phyloP scores from a whole-genome alignment of 2,113 vertebrate genomes.

The Tragelaphus imberbis region DNA sequence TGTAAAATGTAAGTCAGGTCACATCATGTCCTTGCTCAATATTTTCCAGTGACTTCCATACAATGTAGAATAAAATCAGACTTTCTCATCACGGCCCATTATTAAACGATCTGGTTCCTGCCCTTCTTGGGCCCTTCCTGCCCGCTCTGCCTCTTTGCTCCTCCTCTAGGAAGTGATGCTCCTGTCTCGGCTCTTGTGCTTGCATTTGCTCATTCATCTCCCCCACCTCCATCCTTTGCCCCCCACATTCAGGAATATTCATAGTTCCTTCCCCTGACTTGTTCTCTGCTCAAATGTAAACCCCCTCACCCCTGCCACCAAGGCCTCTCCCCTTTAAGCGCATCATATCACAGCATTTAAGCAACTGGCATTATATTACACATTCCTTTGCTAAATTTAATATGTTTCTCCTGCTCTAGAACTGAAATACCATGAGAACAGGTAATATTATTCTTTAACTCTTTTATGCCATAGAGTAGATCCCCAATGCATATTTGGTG shows the following conservation, averaged over 20 bases:
- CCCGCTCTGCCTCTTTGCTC: neutral
- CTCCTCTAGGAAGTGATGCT: neutral
- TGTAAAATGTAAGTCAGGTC: neutral
- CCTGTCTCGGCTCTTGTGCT: neutral
- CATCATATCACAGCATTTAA: neutral
- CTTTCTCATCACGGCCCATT: neutral
- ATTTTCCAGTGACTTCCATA: neutral
- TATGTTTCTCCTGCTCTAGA: neutral
- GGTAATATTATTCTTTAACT: neutral
- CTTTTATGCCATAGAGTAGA: neutral
- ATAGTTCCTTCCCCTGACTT: neutral
- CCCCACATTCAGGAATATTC: neutral
- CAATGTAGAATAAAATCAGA: neutral
- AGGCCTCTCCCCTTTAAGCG: neutral
- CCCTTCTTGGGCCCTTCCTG: too few species aligned
- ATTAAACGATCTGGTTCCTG: neutral
- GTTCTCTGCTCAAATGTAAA: neutral
- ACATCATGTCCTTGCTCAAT: neutral
- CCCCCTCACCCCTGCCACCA: too few species aligned
- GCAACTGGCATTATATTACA: neutral
- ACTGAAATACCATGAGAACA: neutral
- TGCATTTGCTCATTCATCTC: neutral
- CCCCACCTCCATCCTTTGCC: neutral
- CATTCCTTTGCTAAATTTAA: neutral
- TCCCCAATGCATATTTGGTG: neutral